Conservation (phyloP, 2,888 invertebrate genomes). For the Serripes groenlandicus region DNA sequence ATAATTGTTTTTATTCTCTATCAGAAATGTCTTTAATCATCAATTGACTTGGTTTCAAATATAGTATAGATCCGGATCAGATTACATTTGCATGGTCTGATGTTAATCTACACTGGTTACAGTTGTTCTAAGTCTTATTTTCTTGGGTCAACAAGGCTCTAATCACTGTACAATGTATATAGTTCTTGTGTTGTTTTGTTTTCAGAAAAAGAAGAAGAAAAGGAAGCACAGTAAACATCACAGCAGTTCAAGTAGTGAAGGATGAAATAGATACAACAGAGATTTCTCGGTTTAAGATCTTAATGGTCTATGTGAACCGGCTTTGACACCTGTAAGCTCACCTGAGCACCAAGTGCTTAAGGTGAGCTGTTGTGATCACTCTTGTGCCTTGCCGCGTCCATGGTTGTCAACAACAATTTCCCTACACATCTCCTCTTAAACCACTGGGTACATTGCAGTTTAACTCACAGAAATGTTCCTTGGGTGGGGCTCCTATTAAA, state of each 20-base stretch:
- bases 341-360: neutral
- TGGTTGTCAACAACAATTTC: neutral
- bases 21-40: too few species aligned
- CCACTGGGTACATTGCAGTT: neutral
- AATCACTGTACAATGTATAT: too few species aligned
- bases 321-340: neutral
- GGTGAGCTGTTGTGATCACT: neutral
- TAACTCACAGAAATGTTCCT: neutral
- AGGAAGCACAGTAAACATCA: conserved; percentile 15
- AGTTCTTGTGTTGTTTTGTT: too few species aligned
- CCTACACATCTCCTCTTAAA: neutral
- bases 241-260: conserved; percentile 21
- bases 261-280: neutral
- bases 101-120: too few species aligned
- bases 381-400: neutral
- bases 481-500: neutral
- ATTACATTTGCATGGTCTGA: too few species aligned
- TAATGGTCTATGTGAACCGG: neutral
- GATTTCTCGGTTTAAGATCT: neutral
- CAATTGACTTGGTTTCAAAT: too few species aligned
- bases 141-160: too few species aligned
- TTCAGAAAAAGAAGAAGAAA: conserved; percentile 35
- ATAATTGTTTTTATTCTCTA: too few species aligned
- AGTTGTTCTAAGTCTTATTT: too few species aligned
- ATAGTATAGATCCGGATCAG: too few species aligned